These are phyloP conservation scores for Periphyllus acericola DNA, from an alignment of 2,888 invertebrate species.

Conservation along the genomic window DNA sequence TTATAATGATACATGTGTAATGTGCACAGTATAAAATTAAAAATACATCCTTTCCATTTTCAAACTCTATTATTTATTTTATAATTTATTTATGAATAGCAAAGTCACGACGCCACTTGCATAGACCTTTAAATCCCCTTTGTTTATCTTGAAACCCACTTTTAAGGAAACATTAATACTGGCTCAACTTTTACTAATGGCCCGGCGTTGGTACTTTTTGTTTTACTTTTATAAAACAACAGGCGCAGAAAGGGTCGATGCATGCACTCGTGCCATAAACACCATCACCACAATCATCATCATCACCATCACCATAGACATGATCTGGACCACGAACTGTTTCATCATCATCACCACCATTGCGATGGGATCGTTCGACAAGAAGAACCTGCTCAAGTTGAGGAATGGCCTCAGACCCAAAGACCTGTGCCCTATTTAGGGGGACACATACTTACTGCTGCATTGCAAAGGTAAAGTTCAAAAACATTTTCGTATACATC, in stretches of 20 bases:
- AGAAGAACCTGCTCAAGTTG: slow-evolving; percentile 48
- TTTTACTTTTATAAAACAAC: not conserved
- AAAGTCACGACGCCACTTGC: not conserved
- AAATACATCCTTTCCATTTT: not conserved
- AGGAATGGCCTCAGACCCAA: slow-evolving; percentile 62
- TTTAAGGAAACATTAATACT: slow-evolving; percentile 1
- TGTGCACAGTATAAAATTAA: not conserved
- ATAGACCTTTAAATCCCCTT: not conserved
- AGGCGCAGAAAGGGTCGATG: slow-evolving; percentile 50
- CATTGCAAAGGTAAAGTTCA: slow-evolving; percentile 30
- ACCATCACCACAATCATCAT: slow-evolving; percentile 65
- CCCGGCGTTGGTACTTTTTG: not conserved
- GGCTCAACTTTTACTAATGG: not conserved
- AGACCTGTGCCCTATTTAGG: slow-evolving; percentile 51
- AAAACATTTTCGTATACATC: not conserved
- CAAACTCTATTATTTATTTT: not conserved
- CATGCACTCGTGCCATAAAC: slow-evolving; percentile 64
- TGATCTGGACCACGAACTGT: slow-evolving; percentile 64
- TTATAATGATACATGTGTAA: not conserved
- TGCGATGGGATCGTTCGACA: slow-evolving; percentile 63
- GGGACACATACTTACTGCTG: slow-evolving; percentile 52
- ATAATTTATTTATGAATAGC: not conserved
- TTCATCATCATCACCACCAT: slow-evolving; percentile 64
- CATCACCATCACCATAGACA: slow-evolving; percentile 65
- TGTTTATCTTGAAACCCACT: slow-evolving; percentile 15